Base-by-base conservation (phyloP, 1,140 invertebrate genomes). In the Listronotus bonariensis region DNA sequence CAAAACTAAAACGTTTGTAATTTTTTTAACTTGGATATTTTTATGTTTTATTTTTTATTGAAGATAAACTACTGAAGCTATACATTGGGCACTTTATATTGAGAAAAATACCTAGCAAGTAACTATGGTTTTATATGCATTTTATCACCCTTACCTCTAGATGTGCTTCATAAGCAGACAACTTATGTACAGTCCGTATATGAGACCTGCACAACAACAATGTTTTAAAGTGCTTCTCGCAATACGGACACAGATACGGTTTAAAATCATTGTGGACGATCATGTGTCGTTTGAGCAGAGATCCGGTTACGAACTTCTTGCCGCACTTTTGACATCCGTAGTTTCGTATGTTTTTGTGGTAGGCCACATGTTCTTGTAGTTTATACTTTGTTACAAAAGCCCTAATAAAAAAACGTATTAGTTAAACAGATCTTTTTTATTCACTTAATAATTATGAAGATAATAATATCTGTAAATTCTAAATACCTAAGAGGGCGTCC, bases 181-280 rank as follows among this genome's bases (percentile, higher is more conserved):
- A 80, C 71, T 83, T 84, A 75, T 90, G 88, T 14, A 84, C 36
- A 15, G 40, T 84, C 69, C 86, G 87, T 77, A 91, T 89, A 72
- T 91, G 89, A 68, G 87, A 88, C 67, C 85, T 83, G 72, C 87
- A 89, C 69, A 86, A 84, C 3, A 85, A 82, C 20, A 82, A 81
- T 1, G 86, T 87, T 75, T 90, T 90, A 74, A 89, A 91, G 4
- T 81, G 85, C 75, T 88, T 88, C 58, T 85, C 83, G 76, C 89
- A 91, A 71, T 89, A 89, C 0, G 88, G 88, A 78, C 89, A 77
- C 20, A 64, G 36, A 54, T 72, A 75, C 11, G 69, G 66, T 48
- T 59, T 72, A 7, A 36, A 31, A n/a, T 78, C 72, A 53, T 79
- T 74, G 64, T 84, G 83, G 0, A 78, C 71, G 10, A 79, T 74